A percentile compares a stretch with the other conserved stretches of the same genome.
These are phyloP conservation scores for Ramazzottius varieornatus DNA, from an alignment of 2,888 invertebrate genomes.

Conservation along the genomic window DNA sequence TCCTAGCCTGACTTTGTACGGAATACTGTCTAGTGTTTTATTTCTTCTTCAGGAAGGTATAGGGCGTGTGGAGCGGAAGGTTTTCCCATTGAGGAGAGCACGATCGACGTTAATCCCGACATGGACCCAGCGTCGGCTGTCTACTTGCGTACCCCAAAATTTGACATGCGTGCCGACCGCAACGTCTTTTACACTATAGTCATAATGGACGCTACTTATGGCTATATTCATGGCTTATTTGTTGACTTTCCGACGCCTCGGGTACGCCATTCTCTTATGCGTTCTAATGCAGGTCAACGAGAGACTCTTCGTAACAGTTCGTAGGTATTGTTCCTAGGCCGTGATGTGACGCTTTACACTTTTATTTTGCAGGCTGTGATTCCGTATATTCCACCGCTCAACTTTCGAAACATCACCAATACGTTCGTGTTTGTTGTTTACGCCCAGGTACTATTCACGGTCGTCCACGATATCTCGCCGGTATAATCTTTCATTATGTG, in stretches of 20 bases:
- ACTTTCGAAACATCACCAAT: slow-evolving; percentile 1
- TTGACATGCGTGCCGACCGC: neutral
- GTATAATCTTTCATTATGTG: too few relatives aligned
- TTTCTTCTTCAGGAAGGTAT: neutral
- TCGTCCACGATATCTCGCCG: too few relatives aligned
- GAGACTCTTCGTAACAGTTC: too few relatives aligned
- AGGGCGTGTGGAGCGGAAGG: neutral
- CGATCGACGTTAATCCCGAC: neutral
- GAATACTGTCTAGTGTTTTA: too few relatives aligned
- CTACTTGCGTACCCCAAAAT: neutral
- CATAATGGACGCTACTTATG: neutral
- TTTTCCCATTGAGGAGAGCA: neutral
- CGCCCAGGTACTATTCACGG: too few relatives aligned
- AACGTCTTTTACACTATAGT: neutral
- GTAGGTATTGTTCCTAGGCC: too few relatives aligned
- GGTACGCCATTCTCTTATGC: too few relatives aligned
- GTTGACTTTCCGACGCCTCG: neutral
- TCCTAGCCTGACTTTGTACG: too few relatives aligned
- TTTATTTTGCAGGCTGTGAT: neutral
- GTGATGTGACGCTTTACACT: too few relatives aligned
- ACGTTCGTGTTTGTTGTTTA: neutral
- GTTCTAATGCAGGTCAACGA: too few relatives aligned
- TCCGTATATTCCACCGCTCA: neutral
- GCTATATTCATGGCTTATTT: neutral
- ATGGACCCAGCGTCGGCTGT: neutral